These are phyloP conservation scores for Bungarus multicinctus DNA, from an alignment of 2,113 vertebrate species.

Conservation along the genomic window DNA sequence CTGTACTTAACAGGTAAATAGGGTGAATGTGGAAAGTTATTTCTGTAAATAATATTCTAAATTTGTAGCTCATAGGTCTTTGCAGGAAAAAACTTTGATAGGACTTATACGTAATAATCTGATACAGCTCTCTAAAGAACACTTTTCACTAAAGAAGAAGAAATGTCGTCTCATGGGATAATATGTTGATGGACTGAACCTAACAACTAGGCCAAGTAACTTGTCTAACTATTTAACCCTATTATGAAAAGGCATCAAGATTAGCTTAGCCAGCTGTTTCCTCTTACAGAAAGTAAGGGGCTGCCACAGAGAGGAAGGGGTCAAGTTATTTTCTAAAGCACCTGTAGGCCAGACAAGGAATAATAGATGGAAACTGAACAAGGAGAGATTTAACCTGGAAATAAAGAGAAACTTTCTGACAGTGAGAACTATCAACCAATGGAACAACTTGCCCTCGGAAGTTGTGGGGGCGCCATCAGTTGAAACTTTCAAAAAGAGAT, in stretches of 20 bases:
- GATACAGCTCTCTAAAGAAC: background rate
- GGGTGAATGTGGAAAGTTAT: background rate
- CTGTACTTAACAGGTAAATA: background rate
- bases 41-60: background rate
- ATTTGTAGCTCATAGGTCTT: background rate
- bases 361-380: too few relatives aligned
- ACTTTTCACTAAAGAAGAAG: background rate
- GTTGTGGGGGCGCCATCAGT: too few relatives aligned
- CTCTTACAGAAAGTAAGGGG: background rate
- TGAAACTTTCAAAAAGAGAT: too few relatives aligned
- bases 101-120: background rate
- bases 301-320: too few relatives aligned
- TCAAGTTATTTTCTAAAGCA: too few relatives aligned
- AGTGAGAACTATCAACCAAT: too few relatives aligned
- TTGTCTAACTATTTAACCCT: background rate
- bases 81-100: background rate
- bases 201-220: background rate
- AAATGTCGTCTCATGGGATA: background rate
- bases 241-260: background rate
- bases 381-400: too few relatives aligned
- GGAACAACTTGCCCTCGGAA: too few relatives aligned
- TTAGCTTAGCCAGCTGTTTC: background rate
- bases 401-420: too few relatives aligned
- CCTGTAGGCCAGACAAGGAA: too few relatives aligned
- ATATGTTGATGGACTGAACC: background rate